Base-by-base conservation (phyloP, 2,888 invertebrate genomes). In the Eledona agricola region DNA sequence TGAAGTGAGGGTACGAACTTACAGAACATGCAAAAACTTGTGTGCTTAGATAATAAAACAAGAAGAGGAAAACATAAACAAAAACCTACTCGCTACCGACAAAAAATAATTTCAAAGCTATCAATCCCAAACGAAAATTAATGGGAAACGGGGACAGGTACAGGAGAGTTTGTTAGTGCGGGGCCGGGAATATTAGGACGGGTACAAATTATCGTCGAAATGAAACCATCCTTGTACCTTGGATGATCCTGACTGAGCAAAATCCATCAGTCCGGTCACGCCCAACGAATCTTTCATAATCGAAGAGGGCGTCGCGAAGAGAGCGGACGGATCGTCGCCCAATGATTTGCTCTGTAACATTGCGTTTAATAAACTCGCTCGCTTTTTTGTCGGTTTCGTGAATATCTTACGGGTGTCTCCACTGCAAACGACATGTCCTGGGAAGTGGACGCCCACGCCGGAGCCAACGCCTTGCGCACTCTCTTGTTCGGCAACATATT, bases 271-370 rank as follows among this genome's bases (percentile, higher is more conserved):
- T 35, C 84, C 84, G 70, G 83, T 83, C 50, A 83, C 81, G 51
- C 87, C 82, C 31, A 92, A 81, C 2, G 90, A 88, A 69, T 93
- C 88, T 71, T 90, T 90, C 66, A 93, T 85, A 59, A 95, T 90
- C 10, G 91, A 90, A 1, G 93, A 89, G 0, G 95, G 93, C 0
- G 95, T 93, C 0, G 93, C 93, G 74, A 93, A 93, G 65, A 90
- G 77, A 4, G 88, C 85, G 35, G 90, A 90, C 19, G 85, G 85
- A 70, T 89, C 88, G 2, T 87, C 87, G 7, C 83, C 85, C 66
- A 94, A 77, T 40, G 90, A 89, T 81, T 93, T 93, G 75, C 93
- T 93, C 91, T 92, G 83, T 32, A 86, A 85, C 64, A 72, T 76
- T 59, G 59, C 53, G 49, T 17, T 37, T 28, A 38, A n/a, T n/a